Conservation (phyloP, 2,113 vertebrate species). For the Lophura nycthemera region DNA sequence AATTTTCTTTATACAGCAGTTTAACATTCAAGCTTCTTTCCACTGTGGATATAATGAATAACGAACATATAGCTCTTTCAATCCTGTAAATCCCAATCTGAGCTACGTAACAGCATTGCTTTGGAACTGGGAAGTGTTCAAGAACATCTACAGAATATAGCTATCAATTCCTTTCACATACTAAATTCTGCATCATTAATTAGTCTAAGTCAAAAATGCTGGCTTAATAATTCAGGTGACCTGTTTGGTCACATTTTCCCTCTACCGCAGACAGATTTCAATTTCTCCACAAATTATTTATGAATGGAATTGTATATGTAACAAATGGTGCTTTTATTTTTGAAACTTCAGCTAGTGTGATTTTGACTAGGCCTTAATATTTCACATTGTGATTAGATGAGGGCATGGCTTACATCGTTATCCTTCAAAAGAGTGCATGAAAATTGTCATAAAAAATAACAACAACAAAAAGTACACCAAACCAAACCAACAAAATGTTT, state of each 20-base stretch:
- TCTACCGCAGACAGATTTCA: background rate
- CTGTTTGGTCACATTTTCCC: background rate
- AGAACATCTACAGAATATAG: background rate
- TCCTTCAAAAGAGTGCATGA: background rate
- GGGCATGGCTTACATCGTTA: background rate
- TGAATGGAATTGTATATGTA: background rate
- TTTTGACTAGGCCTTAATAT: background rate
- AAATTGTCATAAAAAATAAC: background rate
- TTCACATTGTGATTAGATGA: background rate
- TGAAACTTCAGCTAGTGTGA: background rate
- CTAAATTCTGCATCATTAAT: background rate
- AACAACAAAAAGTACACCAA: background rate
- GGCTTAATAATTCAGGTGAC: background rate
- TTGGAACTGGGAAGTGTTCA: background rate
- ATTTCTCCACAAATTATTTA: background rate
- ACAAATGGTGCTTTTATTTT: background rate
- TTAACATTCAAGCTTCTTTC: background rate
- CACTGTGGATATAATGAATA: background rate
- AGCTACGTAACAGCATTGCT: background rate
- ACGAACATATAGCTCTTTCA: background rate
- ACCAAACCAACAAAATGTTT: background rate
- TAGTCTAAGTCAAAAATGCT: background rate
- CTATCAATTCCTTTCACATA: background rate
- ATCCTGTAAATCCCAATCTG: background rate
- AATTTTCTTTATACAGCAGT: background rate